Base-by-base conservation (phyloP, 2,113 vertebrate species). In the Oncorhynchus nerka region DNA sequence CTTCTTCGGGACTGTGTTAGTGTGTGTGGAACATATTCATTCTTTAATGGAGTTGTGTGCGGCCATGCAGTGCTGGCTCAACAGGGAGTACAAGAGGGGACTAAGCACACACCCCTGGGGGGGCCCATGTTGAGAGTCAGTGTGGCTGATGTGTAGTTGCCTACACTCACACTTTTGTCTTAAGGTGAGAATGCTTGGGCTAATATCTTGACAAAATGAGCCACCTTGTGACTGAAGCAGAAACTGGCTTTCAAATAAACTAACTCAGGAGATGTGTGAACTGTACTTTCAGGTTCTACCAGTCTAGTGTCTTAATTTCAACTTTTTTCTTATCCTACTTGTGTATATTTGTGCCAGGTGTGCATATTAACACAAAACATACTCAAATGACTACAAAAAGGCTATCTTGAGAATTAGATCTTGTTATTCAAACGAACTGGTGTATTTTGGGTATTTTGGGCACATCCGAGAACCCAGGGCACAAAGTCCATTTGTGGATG, bases 401-500 rank as follows among this genome's bases (percentile, higher is more conserved):
- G 6, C 22, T 22, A 24, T 24, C 20, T 64, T 64, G 22, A 24
- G 7, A 64, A 24, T 22, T 64, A 5, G 11, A 34, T 81, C 66
- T 80, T 82, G 81, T 68, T 24, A 39, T 39, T 70, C 12, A 24
- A 22, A 70, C 19, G 22, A 4, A 3, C 12, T 51, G 7, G 3
- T 26, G 5, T 75, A 48, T 34, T 49, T 59, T 73, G 49, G 3
- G 15, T 51, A 1, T 16, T 51, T 51, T 51, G 49, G 49, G 49
- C 15, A 16, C 15, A 51, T 4, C 49, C 15, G 49, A 51, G 49
- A 16, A 16, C 11, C 11, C 3, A 51, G 12, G 16, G 16, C 15
- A 16, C 49, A 51, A 51, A 51, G 49, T 51, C 4, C 2, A 76
- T 39, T 20, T 13, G 64, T 71, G 49, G 59, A 74, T 66, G 45